Base-by-base conservation (phyloP, 2,113 vertebrate species). In the Piprites chloris region DNA sequence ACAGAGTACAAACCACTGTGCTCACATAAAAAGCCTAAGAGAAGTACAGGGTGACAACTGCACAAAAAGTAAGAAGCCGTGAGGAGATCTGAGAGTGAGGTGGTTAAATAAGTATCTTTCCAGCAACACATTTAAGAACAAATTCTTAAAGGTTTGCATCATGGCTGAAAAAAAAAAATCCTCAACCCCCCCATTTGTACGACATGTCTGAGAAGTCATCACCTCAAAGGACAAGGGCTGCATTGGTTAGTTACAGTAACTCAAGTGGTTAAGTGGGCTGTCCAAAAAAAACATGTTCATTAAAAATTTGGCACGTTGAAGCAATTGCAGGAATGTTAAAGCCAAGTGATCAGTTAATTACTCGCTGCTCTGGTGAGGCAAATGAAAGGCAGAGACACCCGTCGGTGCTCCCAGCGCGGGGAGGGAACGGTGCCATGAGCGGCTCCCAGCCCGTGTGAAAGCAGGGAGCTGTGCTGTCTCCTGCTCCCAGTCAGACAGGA, bases 261-360 rank as follows among this genome's bases (percentile, higher is more conserved):
- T 91, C 73, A 89, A 75, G 73, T 46, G 20, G 41, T 47, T 85
- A 78, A 89, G 30, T 10, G 10, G 20, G 47, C 65, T 85, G 52
- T 27, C 78, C 32, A 68, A 90, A 73, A 81, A 59, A 23, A 1
- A 14, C 22, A 19, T 1, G 33, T 62, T 92, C 61, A 47, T 95
- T 87, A 87, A 89, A 85, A 85, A 50, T 81, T 21, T 83, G 71
- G 58, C 88, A 83, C 58, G 39, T 94, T 56, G 62, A 46, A 92
- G 66, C 72, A 87, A 88, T 59, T 90, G 35, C 72, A 93, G 67
- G 59, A 92, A 90, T 61, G 83, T 77, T 72, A 77, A 95, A 78
- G 68, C 84, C 33, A 90, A 72, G 59, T 37, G 84, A 92, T 94
- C 33, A 5, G 94, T 90, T 90, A 90, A 81, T 93, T 89, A 86